phyloP scores from a whole-genome alignment of 2,888 invertebrate species.

The Acleris sparsana region DNA sequence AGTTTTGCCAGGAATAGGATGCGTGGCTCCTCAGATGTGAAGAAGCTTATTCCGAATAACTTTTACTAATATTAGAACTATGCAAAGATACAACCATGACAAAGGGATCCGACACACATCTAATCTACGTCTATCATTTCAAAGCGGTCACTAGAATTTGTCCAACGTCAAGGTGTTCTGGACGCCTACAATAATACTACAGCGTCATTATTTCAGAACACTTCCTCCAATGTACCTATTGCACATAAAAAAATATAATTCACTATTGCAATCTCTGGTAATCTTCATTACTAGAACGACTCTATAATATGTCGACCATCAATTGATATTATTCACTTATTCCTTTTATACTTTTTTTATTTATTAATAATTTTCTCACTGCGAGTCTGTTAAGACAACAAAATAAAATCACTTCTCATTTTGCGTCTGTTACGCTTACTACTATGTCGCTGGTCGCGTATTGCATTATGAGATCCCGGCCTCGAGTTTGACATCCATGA shows the following conservation, averaged over 20 bases:
- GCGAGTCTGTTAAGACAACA: conserved; percentile 70
- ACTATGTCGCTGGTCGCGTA: conserved; percentile 54
- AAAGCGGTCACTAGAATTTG: conserved; percentile 61
- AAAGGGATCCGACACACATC: conserved; percentile 65
- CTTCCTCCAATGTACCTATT: conserved; percentile 56
- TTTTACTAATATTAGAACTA: conserved; percentile 64
- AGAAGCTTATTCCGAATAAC: conserved; percentile 49
- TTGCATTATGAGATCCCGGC: conserved; percentile 81
- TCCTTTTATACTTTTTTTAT: conserved; percentile 69
- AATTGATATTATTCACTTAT: conserved; percentile 72
- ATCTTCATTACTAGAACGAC: conserved; percentile 66
- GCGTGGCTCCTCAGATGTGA: conserved; percentile 43
- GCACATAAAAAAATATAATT: conserved; percentile 80
- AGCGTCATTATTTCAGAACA: conserved; percentile 40
- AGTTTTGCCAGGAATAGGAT: conserved; percentile 43
- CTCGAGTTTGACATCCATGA: conserved; percentile 79
- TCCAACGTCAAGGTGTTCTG: conserved; percentile 58
- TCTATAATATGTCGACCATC: conserved; percentile 60
- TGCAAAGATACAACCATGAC: conserved; percentile 63
- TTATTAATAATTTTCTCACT: conserved; percentile 57
- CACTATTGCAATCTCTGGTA: conserved; percentile 77
- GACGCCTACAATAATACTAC: conserved; percentile 55
- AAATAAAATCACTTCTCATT: conserved; percentile 82
- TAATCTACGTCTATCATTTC: conserved; percentile 58
- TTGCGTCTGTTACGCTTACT: conserved; percentile 67